Percentiles rank a stretch among this genome's conserved stretches.
Conservation (phyloP, 1,140 invertebrate genomes). For the Solenopsis invicta region DNA sequence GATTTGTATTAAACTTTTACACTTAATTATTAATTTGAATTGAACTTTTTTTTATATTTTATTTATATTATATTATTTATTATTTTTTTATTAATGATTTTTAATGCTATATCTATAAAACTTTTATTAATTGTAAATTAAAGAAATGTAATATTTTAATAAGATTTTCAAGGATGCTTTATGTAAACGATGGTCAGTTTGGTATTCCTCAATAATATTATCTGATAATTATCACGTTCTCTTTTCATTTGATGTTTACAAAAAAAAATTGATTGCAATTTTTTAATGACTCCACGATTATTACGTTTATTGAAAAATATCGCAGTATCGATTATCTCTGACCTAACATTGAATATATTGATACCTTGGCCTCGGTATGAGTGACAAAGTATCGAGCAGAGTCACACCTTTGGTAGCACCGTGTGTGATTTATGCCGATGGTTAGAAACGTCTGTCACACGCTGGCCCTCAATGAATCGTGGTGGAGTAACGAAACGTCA, state of each 20-base stretch:
- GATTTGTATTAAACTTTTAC: neutral
- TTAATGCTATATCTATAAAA: neutral
- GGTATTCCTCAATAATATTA: neutral
- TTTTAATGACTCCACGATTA: neutral
- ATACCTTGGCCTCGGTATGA: neutral
- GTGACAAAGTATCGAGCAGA: conserved; percentile 14
- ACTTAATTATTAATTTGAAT: conserved; percentile 2
- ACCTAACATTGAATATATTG: conserved; percentile 26
- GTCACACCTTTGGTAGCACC: conserved; percentile 56
- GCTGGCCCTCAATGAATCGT: conserved; percentile 61
- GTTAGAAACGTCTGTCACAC: conserved; percentile 46
- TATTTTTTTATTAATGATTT: neutral
- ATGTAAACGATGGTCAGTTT: neutral
- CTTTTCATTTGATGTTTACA: neutral
- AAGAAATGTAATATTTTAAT: neutral
- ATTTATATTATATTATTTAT: neutral
- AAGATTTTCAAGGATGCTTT: neutral
- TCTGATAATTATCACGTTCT: neutral
- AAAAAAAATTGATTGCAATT: neutral
- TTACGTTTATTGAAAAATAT: conserved; percentile 17
- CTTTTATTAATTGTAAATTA: neutral
- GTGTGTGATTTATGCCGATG: conserved; percentile 47
- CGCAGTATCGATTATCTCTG: neutral
- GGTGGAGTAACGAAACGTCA: conserved; percentile 45
- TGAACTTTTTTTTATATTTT: neutral